phyloP scores from a whole-genome alignment of 2,113 vertebrate genomes.

The Climacteris rufus region DNA sequence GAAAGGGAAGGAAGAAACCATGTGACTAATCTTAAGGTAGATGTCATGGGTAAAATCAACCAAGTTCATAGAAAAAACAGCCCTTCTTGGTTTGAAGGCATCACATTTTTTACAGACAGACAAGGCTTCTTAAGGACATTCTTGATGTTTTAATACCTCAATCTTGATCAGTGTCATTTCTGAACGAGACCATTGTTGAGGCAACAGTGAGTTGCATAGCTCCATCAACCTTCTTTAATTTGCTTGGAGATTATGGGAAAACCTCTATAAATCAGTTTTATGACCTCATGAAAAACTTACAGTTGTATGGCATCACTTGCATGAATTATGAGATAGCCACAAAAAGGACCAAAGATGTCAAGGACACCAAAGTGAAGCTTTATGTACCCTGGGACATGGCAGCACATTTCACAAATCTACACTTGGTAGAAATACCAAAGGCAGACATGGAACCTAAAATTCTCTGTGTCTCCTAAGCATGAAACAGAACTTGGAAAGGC shows the following conservation, averaged over 20 bases:
- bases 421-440: not conserved
- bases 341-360: slow-evolving; percentile 58
- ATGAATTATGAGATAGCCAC: slow-evolving; percentile 59
- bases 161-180: slow-evolving; percentile 54
- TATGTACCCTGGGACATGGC: not conserved
- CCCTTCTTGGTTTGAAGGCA: not conserved
- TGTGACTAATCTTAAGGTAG: not conserved
- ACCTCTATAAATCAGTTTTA: slow-evolving; percentile 65
- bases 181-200: slow-evolving; percentile 57
- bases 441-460: not conserved
- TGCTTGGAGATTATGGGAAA: slow-evolving; percentile 62
- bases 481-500: not conserved
- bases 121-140: slow-evolving; percentile 47
- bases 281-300: slow-evolving; percentile 58
- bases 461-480: not conserved
- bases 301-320: slow-evolving; percentile 54
- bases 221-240: slow-evolving; percentile 66
- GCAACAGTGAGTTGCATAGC: slow-evolving; percentile 48
- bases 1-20: not conserved
- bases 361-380: slow-evolving; percentile 41
- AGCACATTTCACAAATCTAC: slow-evolving; percentile 10
- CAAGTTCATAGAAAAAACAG: not conserved
- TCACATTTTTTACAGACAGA: not conserved
- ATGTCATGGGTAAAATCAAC: not conserved
- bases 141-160: slow-evolving; percentile 47